phyloP scores from a whole-genome alignment of 2,113 vertebrate species.

The Vireo altiloquus region DNA sequence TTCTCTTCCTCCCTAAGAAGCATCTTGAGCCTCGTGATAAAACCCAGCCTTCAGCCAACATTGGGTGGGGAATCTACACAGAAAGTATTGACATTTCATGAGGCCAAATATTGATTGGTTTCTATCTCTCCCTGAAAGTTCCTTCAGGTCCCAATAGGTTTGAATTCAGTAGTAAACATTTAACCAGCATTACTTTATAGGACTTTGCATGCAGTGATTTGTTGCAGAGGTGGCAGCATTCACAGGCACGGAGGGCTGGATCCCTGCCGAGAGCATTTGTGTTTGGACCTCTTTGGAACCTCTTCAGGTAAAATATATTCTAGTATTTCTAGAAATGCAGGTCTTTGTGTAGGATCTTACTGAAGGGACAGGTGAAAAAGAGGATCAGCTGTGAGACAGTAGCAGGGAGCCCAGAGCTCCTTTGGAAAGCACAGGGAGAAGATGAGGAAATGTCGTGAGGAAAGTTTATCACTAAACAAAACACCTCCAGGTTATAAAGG shows the following conservation, averaged over 20 bases:
- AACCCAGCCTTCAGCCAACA: not conserved
- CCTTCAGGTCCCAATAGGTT: not conserved
- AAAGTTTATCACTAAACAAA: not conserved
- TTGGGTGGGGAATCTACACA: not conserved
- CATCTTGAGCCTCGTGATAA: not conserved
- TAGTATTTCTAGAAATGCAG: not conserved
- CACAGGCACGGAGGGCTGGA: not conserved
- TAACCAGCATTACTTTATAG: not conserved
- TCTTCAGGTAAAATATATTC: not conserved
- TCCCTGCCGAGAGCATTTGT: not conserved
- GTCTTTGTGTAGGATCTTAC: rapidly evolving
- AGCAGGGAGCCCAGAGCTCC: not conserved
- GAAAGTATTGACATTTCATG: not conserved
- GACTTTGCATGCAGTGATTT: not conserved
- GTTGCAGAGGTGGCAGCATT: not conserved
- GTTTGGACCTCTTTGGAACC: not conserved
- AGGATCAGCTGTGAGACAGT: not conserved
- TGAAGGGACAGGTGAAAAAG: not conserved
- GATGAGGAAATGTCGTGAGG: rapidly evolving
- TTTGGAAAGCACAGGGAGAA: not conserved
- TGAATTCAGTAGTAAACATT: not conserved
- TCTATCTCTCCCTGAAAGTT: not conserved
- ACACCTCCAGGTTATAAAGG: not conserved
- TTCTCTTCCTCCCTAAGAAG: not conserved
- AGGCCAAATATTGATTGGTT: not conserved